These are phyloP conservation scores for Vesta saturnalis DNA, from an alignment of 2,888 invertebrate species.

Conservation along the genomic window DNA sequence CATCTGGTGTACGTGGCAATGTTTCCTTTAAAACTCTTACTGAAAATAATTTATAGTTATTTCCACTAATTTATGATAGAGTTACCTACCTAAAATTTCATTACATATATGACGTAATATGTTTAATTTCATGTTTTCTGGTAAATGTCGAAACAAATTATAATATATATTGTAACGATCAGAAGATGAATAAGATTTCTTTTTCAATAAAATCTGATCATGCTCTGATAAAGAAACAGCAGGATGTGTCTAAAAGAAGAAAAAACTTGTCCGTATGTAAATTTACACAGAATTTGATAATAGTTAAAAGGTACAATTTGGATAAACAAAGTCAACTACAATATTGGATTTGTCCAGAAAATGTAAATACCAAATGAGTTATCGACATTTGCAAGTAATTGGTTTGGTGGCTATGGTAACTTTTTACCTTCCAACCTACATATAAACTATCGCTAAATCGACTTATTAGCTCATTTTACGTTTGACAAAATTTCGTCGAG, in stretches of 20 bases:
- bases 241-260: constrained; percentile 24
- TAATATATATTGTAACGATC: constrained; percentile 22
- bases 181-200: background rate
- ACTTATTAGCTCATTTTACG: too few relatives aligned
- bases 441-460: too few relatives aligned
- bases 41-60: background rate
- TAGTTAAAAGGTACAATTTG: too few relatives aligned
- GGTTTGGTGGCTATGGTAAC: too few relatives aligned
- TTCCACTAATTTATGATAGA: background rate
- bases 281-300: too few relatives aligned
- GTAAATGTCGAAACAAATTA: constrained; percentile 16
- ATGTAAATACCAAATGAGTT: too few relatives aligned
- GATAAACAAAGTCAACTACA: too few relatives aligned
- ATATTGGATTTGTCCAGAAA: too few relatives aligned
- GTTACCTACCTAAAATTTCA: constrained; percentile 23
- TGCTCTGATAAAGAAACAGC: constrained; percentile 9
- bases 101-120: constrained; percentile 18
- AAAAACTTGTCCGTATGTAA: too few relatives aligned
- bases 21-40: constrained; percentile 20
- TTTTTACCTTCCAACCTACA: too few relatives aligned
- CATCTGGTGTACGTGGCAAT: constrained; percentile 1
- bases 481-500: too few relatives aligned
- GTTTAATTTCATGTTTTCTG: constrained; percentile 19
- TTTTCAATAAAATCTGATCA: constrained; percentile 21
- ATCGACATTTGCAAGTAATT: too few relatives aligned